Evolutionary conservation across 2,888 invertebrate species (phyloP).

Genomic region (Branchipolynoe longqiensis): DNA sequence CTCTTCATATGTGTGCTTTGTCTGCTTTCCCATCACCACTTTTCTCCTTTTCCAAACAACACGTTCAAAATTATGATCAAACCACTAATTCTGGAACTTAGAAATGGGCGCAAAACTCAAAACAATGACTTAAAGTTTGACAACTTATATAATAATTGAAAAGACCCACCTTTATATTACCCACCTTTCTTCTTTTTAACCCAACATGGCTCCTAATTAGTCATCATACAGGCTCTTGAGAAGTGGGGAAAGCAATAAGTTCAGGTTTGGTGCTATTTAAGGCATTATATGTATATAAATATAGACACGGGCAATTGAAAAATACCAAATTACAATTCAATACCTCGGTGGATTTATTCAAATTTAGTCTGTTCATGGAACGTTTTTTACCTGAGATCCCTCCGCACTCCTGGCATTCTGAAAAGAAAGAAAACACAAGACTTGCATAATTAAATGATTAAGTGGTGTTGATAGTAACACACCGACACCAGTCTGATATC

Average conservation of each 20-base stretch:
- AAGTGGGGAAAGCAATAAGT: neutral
- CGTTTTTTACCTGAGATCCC: slow-evolving; percentile 39
- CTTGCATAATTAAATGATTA: neutral
- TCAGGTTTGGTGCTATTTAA: neutral
- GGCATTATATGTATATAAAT: neutral
- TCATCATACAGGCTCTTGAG: too few species aligned
- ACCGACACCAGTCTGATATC: neutral
- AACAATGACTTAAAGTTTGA: neutral
- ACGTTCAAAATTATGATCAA: neutral
- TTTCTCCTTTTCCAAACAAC: neutral
- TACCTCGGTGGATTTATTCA: too few species aligned
- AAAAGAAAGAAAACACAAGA: neutral
- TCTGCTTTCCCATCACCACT: neutral
- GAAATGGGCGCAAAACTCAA: neutral
- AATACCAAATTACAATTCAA: neutral
- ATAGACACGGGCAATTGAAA: neutral
- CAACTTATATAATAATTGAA: neutral
- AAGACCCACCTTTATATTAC: neutral
- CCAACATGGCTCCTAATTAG: neutral
- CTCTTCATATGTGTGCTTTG: too few species aligned
- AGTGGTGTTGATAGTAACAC: neutral
- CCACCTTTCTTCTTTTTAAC: neutral
- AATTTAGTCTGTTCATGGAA: too few species aligned
- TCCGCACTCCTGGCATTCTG: slow-evolving; percentile 18
- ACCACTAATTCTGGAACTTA: neutral